Base-by-base conservation (phyloP, 2,113 vertebrate genomes). In the Dicrurus megarhynchus region DNA sequence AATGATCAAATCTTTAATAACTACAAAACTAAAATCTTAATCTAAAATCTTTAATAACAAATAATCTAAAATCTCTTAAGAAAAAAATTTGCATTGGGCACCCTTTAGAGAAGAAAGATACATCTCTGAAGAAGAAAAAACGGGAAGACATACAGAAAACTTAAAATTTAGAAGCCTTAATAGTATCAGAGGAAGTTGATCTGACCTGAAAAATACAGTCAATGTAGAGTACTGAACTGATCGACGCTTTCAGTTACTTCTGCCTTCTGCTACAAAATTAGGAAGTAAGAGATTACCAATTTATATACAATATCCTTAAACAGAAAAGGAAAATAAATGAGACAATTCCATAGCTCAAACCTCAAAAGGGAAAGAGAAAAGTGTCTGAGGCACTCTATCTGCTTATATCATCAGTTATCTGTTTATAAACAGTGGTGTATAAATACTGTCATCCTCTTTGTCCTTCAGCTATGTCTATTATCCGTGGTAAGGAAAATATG, bases 11-110 rank as follows among this genome's bases (percentile, higher is more conserved):
- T 94, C 87, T 96, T 96, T 96, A 97, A 96, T 95, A 96, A 94
- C 56, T 42, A 81, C 37, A 81, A 84, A 92, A 82, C 80, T 63
- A 69, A 92, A 95, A 96, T 92, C 55, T 93, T 90, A 93, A 92
- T 92, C 83, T 93, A 84, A 81, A 92, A 96, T 97, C 95, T 96
- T 97, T 95, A 96, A 95, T 95, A 96, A 97, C 42, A 70, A 95
- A 50, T 91, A 94, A 93, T 95, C 75, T 84, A 60, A 86, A 91
- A 89, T 93, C 90, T 96, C 71, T 28, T 60, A 49, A 71, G 79
- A 90, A 88, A 7, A 86, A 77, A 83, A 92, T 49, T 77, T 96
- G 57, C 90, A 90, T 46, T 65, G 27, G 10, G 7, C 22, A 75
- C 7, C 18, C 39, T 80, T 75, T 77, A 75, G n/a, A 88, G 30